phyloP scores from a whole-genome alignment of 2,888 invertebrate genomes.

The Aromia moschata region DNA sequence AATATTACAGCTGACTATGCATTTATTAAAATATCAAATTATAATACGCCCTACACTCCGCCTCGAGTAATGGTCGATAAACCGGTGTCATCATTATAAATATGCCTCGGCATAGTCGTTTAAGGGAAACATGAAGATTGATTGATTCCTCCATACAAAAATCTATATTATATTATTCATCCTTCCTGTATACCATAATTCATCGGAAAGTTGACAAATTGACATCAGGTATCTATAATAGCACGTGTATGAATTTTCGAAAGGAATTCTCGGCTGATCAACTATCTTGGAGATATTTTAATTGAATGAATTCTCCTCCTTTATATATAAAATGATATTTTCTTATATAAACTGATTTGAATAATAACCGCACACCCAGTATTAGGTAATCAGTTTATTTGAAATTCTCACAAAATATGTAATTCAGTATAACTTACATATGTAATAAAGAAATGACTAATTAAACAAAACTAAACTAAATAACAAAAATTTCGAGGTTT shows the following conservation, averaged over 20 bases:
- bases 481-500: too few species aligned
- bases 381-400: too few species aligned
- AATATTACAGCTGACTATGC: not conserved
- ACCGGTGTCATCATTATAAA: constrained; percentile 2
- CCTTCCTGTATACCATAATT: constrained; percentile 6
- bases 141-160: constrained; percentile 7
- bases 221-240: constrained; percentile 12
- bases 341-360: too few species aligned
- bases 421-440: too few species aligned
- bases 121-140: constrained; percentile 5
- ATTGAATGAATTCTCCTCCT: too few species aligned
- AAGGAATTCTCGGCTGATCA: not conserved
- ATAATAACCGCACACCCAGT: too few species aligned
- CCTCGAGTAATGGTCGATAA: constrained; percentile 4
- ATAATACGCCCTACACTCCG: not conserved
- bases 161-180: constrained; percentile 10
- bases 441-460: too few species aligned
- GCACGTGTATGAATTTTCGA: constrained; percentile 8
- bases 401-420: too few species aligned
- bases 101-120: constrained; percentile 1
- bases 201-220: constrained; percentile 3
- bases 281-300: too few species aligned
- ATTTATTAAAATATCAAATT: constrained; percentile 1
- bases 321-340: too few species aligned
- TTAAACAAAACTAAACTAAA: too few species aligned